These are phyloP conservation scores for Heliconius nattereri DNA, from an alignment of 1,140 invertebrate species.

Conservation along the genomic window DNA sequence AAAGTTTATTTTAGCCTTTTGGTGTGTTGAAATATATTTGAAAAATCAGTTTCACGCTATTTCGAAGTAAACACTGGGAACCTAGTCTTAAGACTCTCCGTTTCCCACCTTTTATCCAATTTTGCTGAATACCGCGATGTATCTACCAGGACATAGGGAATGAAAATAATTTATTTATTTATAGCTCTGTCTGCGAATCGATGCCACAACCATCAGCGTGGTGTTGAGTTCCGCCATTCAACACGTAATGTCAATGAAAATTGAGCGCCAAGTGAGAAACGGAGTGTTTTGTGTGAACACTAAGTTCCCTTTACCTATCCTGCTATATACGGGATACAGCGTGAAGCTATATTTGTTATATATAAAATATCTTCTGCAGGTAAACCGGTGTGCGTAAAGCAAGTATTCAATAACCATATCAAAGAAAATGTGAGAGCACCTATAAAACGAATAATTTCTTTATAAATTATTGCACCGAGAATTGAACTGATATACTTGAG, in stretches of 20 bases:
- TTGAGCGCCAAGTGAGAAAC: background rate
- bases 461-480: conserved; percentile 74
- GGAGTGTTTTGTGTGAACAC: background rate
- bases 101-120: too few relatives aligned
- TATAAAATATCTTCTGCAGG: background rate
- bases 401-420: background rate
- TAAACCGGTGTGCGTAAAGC: too few relatives aligned
- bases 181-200: too few relatives aligned
- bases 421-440: background rate
- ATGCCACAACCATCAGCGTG: background rate
- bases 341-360: background rate
- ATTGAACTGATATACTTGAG: conserved; percentile 72
- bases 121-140: too few relatives aligned
- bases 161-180: too few relatives aligned
- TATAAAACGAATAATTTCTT: conserved; percentile 72
- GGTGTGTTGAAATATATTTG: background rate
- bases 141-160: too few relatives aligned
- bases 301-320: background rate
- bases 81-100: too few relatives aligned
- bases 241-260: background rate
- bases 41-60: too few relatives aligned
- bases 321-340: background rate
- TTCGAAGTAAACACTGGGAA: too few relatives aligned
- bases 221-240: background rate
- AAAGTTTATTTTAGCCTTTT: background rate